These are phyloP conservation scores for Taxidea taxus DNA, from an alignment of 2,113 vertebrate species.

Conservation along the genomic window DNA sequence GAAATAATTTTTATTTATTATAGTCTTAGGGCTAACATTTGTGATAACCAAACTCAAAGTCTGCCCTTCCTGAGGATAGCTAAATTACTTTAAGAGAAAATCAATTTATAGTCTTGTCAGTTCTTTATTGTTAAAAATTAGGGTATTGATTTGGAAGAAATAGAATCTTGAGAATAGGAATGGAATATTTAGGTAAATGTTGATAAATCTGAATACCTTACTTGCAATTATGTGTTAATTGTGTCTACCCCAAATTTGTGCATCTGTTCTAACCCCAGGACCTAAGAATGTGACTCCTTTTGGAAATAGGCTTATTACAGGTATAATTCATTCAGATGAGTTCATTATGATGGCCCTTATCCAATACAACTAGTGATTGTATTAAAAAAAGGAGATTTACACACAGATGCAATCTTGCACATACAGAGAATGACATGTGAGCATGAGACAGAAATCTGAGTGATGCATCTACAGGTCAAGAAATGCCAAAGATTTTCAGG, in stretches of 20 bases:
- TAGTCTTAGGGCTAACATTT: not conserved
- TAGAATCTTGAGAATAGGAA: not conserved
- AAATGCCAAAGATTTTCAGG: not conserved
- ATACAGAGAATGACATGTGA: not conserved
- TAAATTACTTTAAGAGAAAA: not conserved
- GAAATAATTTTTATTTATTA: not conserved
- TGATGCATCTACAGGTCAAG: not conserved
- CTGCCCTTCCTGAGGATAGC: not conserved
- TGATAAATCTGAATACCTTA: not conserved
- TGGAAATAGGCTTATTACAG: not conserved
- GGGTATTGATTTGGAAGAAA: not conserved
- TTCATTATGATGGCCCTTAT: not conserved
- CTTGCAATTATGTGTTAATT: not conserved
- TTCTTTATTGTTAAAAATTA: not conserved
- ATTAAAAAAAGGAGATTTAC: not conserved
- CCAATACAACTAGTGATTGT: not conserved
- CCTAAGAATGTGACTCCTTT: not conserved
- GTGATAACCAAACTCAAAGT: not conserved
- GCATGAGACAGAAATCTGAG: not conserved
- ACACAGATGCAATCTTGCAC: not conserved
- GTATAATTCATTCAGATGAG: not conserved
- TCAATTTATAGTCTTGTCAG: not conserved
- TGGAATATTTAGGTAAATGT: not conserved
- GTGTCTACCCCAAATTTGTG: not conserved
- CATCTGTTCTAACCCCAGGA: not conserved